Evolutionary conservation across 2,113 vertebrate genomes (phyloP), one percentile per base, ranked within the genome.

Genomic region (Planiliza haematocheilus): DNA sequence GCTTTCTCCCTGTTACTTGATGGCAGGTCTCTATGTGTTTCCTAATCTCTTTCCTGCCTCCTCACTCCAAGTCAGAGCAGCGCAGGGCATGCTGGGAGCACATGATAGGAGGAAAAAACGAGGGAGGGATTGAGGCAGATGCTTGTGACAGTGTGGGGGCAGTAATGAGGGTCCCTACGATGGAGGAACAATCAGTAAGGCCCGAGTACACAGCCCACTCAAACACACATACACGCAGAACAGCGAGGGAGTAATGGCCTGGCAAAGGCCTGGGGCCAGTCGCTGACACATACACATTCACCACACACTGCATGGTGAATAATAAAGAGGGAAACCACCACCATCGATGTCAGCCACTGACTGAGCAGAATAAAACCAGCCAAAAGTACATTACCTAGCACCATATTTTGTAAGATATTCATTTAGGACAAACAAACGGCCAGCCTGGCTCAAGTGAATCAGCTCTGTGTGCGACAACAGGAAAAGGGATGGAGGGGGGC

Each of bases 201-300:
- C 83, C 77, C 65, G 74, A 89, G 79, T 77, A 83, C 82, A 77
- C 80, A 79, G 63, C 74, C 68, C 83, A 82, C 81, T 77, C 39
- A 1, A 55, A 2, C 71, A 74, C 57, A 68, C 63, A 63, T 49
- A 67, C 17, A 34, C 57, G 8, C 71, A 65, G 74, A 88, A 84
- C 85, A 88, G 86, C 62, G 42, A 86, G 81, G 80, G 78, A 87
- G 82, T 87, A 92, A 92, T 89, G 74, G 81, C 82, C 82, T 91
- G 88, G 85, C 85, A 83, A 81, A 72, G 79, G 83, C 88, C 84
- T 21, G 50, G 50, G 83, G 88, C 79, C 83, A 70, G 57, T 58
- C 43, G 17, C 61, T 71, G 46, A 83, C 68, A 66, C 45, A 70
- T 49, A 56, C 49, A 45, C 69, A 58, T 41, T 65, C 68, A 43